Conservation (phyloP, 2,113 vertebrate species). For the Leuciscus idus region DNA sequence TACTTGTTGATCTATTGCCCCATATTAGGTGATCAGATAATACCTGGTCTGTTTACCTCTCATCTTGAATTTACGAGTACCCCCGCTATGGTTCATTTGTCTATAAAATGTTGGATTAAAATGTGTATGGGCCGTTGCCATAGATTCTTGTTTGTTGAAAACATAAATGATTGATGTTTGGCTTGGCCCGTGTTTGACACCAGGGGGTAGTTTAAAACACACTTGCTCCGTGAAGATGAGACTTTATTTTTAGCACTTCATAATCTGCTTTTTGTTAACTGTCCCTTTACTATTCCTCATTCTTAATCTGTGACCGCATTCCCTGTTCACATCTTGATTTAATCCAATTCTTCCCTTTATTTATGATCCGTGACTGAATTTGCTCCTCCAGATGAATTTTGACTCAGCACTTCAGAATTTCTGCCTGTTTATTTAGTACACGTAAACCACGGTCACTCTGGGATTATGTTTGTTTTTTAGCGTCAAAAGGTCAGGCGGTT, state of each 20-base stretch:
- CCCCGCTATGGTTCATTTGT: constrained; percentile 13
- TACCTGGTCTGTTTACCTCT: neutral
- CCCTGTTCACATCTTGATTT: constrained; percentile 65
- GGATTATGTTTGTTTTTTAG: constrained; percentile 26
- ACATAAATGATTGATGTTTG: constrained; percentile 35
- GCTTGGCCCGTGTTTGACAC: neutral
- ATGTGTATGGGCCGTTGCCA: constrained; percentile 27
- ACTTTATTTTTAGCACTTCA: constrained; percentile 45
- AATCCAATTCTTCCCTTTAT: constrained; percentile 61
- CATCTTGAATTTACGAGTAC: constrained; percentile 13
- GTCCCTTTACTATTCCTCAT: constrained; percentile 60
- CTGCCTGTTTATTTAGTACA: constrained; percentile 39
- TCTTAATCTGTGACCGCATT: constrained; percentile 65
- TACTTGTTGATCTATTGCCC: neutral
- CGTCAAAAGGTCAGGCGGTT: constrained; percentile 11
- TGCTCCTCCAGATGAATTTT: constrained; percentile 56
- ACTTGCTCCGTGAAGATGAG: constrained; percentile 37
- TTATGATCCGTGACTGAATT: constrained; percentile 57
- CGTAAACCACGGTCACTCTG: constrained; percentile 7
- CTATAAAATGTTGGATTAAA: constrained; percentile 37
- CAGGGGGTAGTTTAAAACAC: constrained; percentile 27
- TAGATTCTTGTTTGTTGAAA: constrained; percentile 42
- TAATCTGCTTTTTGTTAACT: constrained; percentile 63
- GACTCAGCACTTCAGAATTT: constrained; percentile 56
- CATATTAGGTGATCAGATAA: constrained; percentile 13